These are phyloP conservation scores for Erebia palarica DNA, from an alignment of 2,888 invertebrate genomes.

Conservation along the genomic window DNA sequence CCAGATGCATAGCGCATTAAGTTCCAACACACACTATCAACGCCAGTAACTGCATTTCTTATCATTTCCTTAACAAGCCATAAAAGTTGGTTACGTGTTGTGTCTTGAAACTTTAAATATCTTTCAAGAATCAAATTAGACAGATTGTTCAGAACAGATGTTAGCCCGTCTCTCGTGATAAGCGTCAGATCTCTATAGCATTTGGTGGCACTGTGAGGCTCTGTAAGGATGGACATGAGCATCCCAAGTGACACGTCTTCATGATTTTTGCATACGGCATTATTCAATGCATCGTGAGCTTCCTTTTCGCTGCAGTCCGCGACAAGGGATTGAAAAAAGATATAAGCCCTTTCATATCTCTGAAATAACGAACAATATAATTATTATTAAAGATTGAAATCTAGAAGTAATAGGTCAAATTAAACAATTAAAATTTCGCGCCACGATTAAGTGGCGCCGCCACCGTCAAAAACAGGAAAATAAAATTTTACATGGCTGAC, in stretches of 20 bases:
- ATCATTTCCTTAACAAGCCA: slow-evolving; percentile 97
- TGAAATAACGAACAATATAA: slow-evolving; percentile 71
- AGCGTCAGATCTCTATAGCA: slow-evolving; percentile 96
- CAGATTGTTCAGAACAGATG: slow-evolving; percentile 89
- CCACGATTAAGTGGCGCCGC: slow-evolving; percentile 71
- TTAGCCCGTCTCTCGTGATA: slow-evolving; percentile 94
- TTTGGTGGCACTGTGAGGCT: slow-evolving; percentile 91
- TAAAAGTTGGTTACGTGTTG: slow-evolving; percentile 90
- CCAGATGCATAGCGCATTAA: slow-evolving; percentile 97
- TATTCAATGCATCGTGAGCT: slow-evolving; percentile 95
- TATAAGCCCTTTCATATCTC: slow-evolving; percentile 95
- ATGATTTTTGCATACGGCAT: slow-evolving; percentile 94
- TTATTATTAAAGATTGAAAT: slow-evolving; percentile 41
- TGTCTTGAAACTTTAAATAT: slow-evolving; percentile 93
- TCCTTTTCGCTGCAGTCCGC: slow-evolving; percentile 95
- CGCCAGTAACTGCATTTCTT: slow-evolving; percentile 92
- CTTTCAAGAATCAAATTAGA: slow-evolving; percentile 94
- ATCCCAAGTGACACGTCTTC: slow-evolving; percentile 97
- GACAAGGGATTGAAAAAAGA: slow-evolving; percentile 88
- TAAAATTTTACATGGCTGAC: slow-evolving; percentile 79
- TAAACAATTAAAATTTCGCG: slow-evolving; percentile 69
- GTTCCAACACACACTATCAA: slow-evolving; percentile 95
- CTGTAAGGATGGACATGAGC: slow-evolving; percentile 93
- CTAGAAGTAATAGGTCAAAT: slow-evolving; percentile 36
- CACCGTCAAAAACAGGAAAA: slow-evolving; percentile 71